phyloP scores from a whole-genome alignment of 1,140 invertebrate species.

The Galendromus occidentalis region DNA sequence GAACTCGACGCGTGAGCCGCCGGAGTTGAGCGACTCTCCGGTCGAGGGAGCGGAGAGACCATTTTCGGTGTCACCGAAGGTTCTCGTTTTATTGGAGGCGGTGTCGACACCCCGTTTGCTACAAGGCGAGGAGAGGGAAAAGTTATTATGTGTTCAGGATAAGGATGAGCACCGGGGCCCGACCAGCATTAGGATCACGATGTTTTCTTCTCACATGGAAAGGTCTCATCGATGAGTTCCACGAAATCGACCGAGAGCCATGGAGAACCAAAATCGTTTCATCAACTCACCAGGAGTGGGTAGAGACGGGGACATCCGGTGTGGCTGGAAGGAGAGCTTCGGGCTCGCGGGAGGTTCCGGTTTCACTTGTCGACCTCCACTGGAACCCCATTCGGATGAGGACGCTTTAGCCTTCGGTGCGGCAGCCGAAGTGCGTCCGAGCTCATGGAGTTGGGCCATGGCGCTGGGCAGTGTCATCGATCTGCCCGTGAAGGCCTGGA shows the following conservation, averaged over 20 bases:
- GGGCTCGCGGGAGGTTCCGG: neutral
- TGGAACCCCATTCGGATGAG: neutral
- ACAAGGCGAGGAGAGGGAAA: neutral
- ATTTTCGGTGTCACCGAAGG: neutral
- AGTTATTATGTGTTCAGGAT: too few relatives aligned
- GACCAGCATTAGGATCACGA: too few relatives aligned
- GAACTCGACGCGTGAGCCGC: neutral
- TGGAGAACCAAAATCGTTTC: too few relatives aligned
- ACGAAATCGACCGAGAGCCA: too few relatives aligned
- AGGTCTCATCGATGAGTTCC: too few relatives aligned
- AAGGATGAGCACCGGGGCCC: too few relatives aligned
- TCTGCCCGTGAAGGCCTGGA: neutral
- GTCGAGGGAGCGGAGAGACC: neutral
- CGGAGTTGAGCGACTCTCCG: neutral
- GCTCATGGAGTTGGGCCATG: neutral
- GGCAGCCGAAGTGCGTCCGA: neutral
- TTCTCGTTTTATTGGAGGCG: neutral
- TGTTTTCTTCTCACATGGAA: too few relatives aligned
- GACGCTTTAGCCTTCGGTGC: neutral
- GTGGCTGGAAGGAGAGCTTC: conserved; percentile 6
- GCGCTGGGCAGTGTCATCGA: neutral
- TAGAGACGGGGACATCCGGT: neutral
- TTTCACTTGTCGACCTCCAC: neutral
- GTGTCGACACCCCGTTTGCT: neutral
- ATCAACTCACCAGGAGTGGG: neutral